phyloP scores from a whole-genome alignment of 2,797 vertebrate genomes.

The Sebastolobus altivelis region DNA sequence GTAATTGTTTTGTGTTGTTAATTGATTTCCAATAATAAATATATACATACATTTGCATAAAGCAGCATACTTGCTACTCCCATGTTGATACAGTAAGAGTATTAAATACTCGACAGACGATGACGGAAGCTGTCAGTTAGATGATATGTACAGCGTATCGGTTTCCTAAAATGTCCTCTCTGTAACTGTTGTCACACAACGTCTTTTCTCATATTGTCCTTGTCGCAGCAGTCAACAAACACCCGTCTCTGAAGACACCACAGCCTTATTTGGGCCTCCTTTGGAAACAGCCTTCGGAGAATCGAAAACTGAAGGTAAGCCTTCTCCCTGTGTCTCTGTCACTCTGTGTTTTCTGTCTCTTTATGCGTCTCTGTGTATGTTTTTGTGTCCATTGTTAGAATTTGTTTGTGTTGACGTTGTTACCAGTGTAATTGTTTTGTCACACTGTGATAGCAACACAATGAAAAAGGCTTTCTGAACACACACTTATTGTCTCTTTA shows the following conservation, averaged over 20 bases:
- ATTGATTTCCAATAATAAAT: too few species aligned
- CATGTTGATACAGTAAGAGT: too few species aligned
- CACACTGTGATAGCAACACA: constrained; percentile 1
- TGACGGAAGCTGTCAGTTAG: not conserved
- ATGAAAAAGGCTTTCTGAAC: constrained; percentile 27
- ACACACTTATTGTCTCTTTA: constrained; percentile 12
- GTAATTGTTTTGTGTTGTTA: too few species aligned
- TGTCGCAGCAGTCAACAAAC: constrained; percentile 83
- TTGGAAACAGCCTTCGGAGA: constrained; percentile 94
- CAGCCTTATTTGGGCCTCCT: constrained; percentile 94
- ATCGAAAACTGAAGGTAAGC: constrained; percentile 91
- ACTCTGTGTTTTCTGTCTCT: not conserved
- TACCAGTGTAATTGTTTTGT: constrained; percentile 8
- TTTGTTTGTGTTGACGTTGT: constrained; percentile 10
- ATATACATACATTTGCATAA: too few species aligned
- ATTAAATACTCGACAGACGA: too few species aligned
- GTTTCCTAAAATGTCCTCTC: not conserved
- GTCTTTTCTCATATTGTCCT: not conserved
- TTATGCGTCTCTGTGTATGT: not conserved
- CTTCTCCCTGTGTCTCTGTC: not conserved
- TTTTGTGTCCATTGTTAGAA: constrained; percentile 17
- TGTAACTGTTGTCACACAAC: not conserved
- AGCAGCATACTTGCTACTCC: too few species aligned
- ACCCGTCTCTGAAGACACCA: constrained; percentile 85
- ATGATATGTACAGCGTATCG: not conserved